Conservation (phyloP, 1,140 invertebrate species). For the Pseudomyrmex dendroicus region DNA sequence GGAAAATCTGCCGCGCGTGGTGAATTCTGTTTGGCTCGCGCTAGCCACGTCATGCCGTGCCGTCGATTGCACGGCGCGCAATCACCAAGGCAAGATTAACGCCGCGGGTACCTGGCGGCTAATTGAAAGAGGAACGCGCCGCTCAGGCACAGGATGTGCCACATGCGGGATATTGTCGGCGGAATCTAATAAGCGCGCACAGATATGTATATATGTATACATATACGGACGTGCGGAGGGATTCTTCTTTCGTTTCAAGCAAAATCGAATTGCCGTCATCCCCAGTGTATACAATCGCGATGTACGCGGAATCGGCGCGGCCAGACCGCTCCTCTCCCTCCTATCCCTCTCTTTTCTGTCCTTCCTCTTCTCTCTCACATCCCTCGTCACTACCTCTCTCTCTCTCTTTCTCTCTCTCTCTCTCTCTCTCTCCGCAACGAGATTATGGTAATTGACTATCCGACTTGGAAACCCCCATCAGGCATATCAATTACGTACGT, state of each 20-base stretch:
- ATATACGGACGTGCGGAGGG: conserved; percentile 20
- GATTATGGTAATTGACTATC: conserved; percentile 84
- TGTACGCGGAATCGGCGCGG: conserved; percentile 74
- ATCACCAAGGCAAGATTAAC: conserved; percentile 66
- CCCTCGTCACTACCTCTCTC: not conserved
- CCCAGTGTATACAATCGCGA: conserved; percentile 71
- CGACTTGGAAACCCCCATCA: conserved; percentile 83
- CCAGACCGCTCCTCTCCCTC: conserved; percentile 19
- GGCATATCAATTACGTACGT: conserved; percentile 83
- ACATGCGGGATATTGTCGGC: conserved; percentile 28
- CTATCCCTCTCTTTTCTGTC: not conserved
- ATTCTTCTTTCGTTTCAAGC: conserved; percentile 69
- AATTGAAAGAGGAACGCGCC: conserved; percentile 69
- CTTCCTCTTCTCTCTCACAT: not conserved
- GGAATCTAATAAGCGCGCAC: conserved; percentile 66
- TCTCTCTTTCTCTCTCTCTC: conserved; percentile 2
- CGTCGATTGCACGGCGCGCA: conserved; percentile 32
- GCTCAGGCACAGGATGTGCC: conserved; percentile 17
- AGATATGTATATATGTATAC: conserved; percentile 17
- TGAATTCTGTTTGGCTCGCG: not conserved
- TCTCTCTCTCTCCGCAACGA: conserved; percentile 76
- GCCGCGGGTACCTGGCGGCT: conserved; percentile 55
- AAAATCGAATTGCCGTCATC: conserved; percentile 77
- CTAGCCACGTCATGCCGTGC: not conserved
- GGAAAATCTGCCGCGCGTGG: conserved; percentile 13